phyloP scores from a whole-genome alignment of 1,140 invertebrate species.

The Phocides pigmalion region DNA sequence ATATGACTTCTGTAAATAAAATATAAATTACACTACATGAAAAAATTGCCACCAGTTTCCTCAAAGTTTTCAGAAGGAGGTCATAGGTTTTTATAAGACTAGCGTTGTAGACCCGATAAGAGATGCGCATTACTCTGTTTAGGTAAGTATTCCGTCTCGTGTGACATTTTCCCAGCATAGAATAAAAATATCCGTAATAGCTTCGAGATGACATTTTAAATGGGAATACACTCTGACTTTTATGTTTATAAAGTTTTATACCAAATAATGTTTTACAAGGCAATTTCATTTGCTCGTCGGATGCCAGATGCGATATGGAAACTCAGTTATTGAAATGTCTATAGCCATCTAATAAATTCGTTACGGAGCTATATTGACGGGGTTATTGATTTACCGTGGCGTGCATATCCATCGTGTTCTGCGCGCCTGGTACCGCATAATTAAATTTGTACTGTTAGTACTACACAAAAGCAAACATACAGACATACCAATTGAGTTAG shows the following conservation, averaged over 20 bases:
- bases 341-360: constrained; percentile 18
- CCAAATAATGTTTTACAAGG: neutral
- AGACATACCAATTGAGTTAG: neutral
- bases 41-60: too few species aligned
- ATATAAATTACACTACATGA: too few species aligned
- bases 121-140: too few species aligned
- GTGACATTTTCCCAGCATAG: too few species aligned
- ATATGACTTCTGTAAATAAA: too few species aligned
- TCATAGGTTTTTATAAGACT: too few species aligned
- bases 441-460: neutral
- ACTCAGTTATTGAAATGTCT: constrained; percentile 20
- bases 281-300: neutral
- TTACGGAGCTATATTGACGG: constrained; percentile 16
- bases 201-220: too few species aligned
- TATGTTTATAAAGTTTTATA: neutral
- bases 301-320: neutral
- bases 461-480: neutral
- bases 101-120: too few species aligned
- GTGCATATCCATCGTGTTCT: constrained; percentile 5
- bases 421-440: constrained; percentile 9
- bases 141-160: too few species aligned
- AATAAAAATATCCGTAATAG: too few species aligned
- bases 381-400: constrained; percentile 9
- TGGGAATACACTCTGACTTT: too few species aligned
- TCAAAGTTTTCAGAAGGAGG: too few species aligned